Evolutionary conservation across 2,113 vertebrate species (phyloP).

Genomic region (Falcunculus frontatus): DNA sequence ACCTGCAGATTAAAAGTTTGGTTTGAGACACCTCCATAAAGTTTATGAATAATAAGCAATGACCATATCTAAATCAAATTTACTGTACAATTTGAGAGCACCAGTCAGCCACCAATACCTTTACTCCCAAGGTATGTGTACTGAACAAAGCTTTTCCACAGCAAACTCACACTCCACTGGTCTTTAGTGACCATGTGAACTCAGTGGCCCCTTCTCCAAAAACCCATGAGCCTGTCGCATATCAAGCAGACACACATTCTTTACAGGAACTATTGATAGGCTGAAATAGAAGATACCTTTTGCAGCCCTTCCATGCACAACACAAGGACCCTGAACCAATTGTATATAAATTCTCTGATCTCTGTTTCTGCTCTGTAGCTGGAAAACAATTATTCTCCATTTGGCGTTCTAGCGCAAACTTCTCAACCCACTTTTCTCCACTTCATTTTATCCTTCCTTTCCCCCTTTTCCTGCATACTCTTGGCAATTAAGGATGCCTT

Average conservation of each 20-base stretch:
- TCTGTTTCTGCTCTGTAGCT: background rate
- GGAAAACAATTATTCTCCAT: background rate
- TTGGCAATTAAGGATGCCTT: background rate
- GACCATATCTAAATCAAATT: background rate
- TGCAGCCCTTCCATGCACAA: background rate
- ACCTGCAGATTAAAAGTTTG: background rate
- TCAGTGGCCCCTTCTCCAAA: background rate
- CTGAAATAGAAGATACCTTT: background rate
- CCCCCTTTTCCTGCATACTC: background rate
- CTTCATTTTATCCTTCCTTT: background rate
- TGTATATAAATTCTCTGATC: background rate
- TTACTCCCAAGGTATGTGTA: background rate
- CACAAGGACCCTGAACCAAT: background rate
- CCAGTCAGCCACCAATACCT: background rate
- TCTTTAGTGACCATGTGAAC: background rate
- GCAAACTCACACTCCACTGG: background rate
- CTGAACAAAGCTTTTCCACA: background rate
- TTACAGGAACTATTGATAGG: background rate
- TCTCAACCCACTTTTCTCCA: background rate
- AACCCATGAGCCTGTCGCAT: background rate
- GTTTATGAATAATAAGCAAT: background rate
- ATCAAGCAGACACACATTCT: background rate
- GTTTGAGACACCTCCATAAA: background rate
- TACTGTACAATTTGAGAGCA: background rate
- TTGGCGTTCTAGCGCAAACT: background rate